Base-by-base conservation (phyloP, 2,888 invertebrate species). In the Cosmorhoe ocellata region DNA sequence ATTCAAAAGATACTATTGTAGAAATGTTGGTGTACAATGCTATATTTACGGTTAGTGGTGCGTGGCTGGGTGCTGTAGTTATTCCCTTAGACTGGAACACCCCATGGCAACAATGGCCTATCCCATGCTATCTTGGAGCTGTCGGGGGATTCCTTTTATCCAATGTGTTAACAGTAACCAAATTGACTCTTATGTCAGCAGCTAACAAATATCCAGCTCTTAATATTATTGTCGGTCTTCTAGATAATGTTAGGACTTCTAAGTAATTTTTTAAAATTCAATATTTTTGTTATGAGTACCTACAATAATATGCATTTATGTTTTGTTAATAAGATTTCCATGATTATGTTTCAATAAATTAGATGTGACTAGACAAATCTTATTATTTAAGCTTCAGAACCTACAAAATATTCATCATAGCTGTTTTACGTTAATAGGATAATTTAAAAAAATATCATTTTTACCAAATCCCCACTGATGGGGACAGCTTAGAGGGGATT, bases 51-150 rank as follows among this genome's bases (percentile, higher is more conserved):
- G 73, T 96, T 8, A 77, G 95, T 26, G 97, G 97, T 2, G 93
- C 96, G 3, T 97, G 97, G 97, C 69, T 95, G 1, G 96, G 97
- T 4, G 96, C 96, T 2, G 91, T 95, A 48, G 94, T 95, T 0
- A 95, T 98, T 59, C 97, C 98, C 0, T 84, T 98, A 26, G 98
- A 98, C 76, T 98, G 98, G 98, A 95, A 97, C 78, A 91, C 94
- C 38, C 95, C 95, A 0, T 98, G 97, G 96, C 97, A 97, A 88
- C 92, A 84, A 51, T 95, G 95, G 95, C 95, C 95, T 0, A 92
- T 94, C 61, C 93, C 95, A 0, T 95, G 94, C 66, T 91, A 92
- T 53, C 81, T 93, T 0, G 95, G 95, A n/a, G 93, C 94, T 1
- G 72, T 95, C 0, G 74, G 91, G 39, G 95, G 94, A 3, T 93